Conservation (phyloP, 2,113 vertebrate genomes). For the Cervus canadensis region DNA sequence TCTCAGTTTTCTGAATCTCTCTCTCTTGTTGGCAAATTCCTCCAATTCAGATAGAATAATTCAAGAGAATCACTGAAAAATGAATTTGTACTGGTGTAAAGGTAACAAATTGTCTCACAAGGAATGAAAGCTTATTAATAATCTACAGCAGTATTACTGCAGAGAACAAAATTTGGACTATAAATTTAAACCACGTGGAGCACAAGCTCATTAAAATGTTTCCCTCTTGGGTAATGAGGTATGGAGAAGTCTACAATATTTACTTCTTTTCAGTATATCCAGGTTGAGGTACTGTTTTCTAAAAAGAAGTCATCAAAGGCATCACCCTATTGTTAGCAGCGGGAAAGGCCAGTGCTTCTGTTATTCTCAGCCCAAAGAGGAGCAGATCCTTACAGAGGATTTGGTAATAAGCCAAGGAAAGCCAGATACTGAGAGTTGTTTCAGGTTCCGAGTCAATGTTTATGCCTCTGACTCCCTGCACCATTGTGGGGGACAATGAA, state of each 20-base stretch:
- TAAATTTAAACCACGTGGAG: constrained; percentile 43
- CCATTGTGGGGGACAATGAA: background rate
- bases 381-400: background rate
- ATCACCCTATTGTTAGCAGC: background rate
- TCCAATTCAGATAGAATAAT: constrained; percentile 66
- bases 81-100: constrained; percentile 56
- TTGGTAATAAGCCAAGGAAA: background rate
- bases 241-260: background rate
- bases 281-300: background rate
- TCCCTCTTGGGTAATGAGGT: background rate
- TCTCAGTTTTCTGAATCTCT: background rate
- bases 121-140: constrained; percentile 72
- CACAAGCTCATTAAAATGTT: constrained; percentile 43
- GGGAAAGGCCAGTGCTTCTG: background rate
- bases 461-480: background rate
- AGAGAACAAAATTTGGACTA: constrained; percentile 55
- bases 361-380: background rate
- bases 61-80: constrained; percentile 57
- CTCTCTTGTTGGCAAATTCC: constrained; percentile 59
- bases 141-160: constrained; percentile 41
- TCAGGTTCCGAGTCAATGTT: background rate
- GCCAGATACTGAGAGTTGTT: background rate
- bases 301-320: background rate
- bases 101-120: constrained; percentile 60
- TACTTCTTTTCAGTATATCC: background rate